Evolutionary conservation across 2,113 vertebrate species (phyloP), one percentile per base, ranked within the genome.

Genomic region (Scolopax mira): DNA sequence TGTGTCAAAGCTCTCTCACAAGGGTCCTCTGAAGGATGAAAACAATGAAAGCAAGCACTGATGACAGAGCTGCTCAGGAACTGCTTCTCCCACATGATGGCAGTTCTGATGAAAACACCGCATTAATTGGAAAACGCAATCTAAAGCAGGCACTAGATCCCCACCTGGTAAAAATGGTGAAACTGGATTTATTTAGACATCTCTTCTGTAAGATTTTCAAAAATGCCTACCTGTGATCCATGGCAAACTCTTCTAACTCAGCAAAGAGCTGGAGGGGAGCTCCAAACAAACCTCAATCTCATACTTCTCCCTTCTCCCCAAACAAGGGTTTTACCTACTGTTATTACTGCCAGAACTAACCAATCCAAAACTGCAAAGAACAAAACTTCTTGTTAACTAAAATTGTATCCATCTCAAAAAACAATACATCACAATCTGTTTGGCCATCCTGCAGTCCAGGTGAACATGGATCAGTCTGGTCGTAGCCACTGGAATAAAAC

Each of bases 91-190:
- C 18, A 8, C 57, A 23, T n/a, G 25, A 79, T 23, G 67, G 82
- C 75, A 49, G 55, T 46, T 48, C 39, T 39, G 57, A 67, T 21
- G 51, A 65, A 84, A 79, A 28, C 51, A 15, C 2, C n/a, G 39
- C 0, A 0, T 19, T 82, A 10, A 5, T 31, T 35, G 54, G 44
- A 15, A 71, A 90, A 75, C 1, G 14, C 17, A 55, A 48, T 31
- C 48, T 4, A 13, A 87, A 21, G 7, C 0, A 0, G 24, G 33
- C 28, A 7, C 44, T 24, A 61, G 9, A 64, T 11, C 13, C n/a
- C 17, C 6, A 44, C 24, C 44, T 51, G 41, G 7, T 18, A 11
- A 46, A 73, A n/a, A 37, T 2, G 28, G 24, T n/a, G 31, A 42
- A 41, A 37, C 33, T 51, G n/a, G 5, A 58, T 1, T 25, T 18